phyloP scores from a whole-genome alignment of 1,140 invertebrate species.

The Bombyx mori region ASM3026992v2 NC_085116.1:17461501-17462000 shows the following conservation, averaged over 20 bases:
- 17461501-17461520: constrained; percentile 25
- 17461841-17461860: neutral
- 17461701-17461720: constrained; percentile 4
- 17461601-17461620: too few species aligned
- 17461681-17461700: constrained; percentile 1
- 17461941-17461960: neutral
- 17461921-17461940: constrained; percentile 19
- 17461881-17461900: neutral
- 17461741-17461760: constrained; percentile 1
- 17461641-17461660: too few species aligned
- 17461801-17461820: neutral
- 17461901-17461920: constrained; percentile 20
- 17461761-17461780: neutral
- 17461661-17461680: too few species aligned
- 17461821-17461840: constrained; percentile 1
- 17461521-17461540: too few species aligned
- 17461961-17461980: constrained; percentile 12
- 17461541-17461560: too few species aligned
- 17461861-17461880: neutral
- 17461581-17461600: too few species aligned
- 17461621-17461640: too few species aligned
- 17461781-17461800: constrained; percentile 1
- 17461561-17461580: too few species aligned
- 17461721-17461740: neutral
- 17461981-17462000: constrained; percentile 17